phyloP scores from a whole-genome alignment of 2,113 vertebrate species.

The Lophius piscatorius region DNA sequence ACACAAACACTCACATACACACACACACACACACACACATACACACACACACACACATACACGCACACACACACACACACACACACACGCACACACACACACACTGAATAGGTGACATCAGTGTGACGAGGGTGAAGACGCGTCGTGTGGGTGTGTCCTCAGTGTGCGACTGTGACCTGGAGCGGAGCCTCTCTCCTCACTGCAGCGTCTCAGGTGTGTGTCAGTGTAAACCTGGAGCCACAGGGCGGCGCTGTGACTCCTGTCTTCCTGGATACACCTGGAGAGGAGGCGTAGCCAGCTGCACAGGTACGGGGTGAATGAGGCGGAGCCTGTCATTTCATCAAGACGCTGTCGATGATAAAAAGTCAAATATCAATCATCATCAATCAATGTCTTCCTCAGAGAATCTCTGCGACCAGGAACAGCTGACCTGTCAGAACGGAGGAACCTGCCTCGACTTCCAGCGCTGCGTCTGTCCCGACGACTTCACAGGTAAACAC shows the following conservation, averaged over 20 bases:
- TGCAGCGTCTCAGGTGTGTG: constrained; percentile 91
- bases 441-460: constrained; percentile 91
- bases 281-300: constrained; percentile 77
- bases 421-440: constrained; percentile 87
- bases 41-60: not conserved
- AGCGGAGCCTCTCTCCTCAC: constrained; percentile 86
- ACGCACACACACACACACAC: constrained; percentile 1
- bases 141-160: constrained; percentile 16
- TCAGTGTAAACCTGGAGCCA: constrained; percentile 86
- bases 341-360: not conserved
- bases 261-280: constrained; percentile 90
- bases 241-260: constrained; percentile 89
- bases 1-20: not conserved
- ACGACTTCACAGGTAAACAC: constrained; percentile 54
- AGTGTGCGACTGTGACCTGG: constrained; percentile 91
- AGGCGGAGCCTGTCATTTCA: too few relatives aligned
- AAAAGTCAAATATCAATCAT: not conserved
- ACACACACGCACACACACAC: constrained; percentile 3
- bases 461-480: constrained; percentile 87
- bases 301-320: constrained; percentile 66
- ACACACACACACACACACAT: not conserved
- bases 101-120: not conserved
- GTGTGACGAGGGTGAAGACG: not conserved
- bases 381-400: not conserved
- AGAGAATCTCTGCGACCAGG: constrained; percentile 89